phyloP scores from a whole-genome alignment of 2,888 invertebrate species.

The Mactromeris polynyma region DNA sequence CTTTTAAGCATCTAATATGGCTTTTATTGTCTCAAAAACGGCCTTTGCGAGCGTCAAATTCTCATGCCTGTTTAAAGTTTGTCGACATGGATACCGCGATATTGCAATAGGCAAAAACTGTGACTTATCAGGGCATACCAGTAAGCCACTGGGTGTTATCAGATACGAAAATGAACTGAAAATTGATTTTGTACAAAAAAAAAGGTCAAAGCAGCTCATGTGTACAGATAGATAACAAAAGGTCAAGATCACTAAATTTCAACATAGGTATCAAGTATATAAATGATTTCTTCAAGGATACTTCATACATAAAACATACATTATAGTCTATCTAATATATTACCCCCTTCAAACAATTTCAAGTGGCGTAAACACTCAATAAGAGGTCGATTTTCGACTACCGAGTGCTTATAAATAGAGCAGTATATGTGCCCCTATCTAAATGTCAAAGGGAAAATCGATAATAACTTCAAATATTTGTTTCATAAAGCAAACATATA shows the following conservation, averaged over 20 bases:
- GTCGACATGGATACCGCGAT: no score
- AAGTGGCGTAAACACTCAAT: conserved; percentile 24
- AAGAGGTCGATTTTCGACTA: conserved; percentile 24
- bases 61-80: no score
- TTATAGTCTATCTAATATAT: conserved; percentile 3
- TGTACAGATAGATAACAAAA: not conserved
- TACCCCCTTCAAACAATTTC: conserved; percentile 3
- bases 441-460: conserved; percentile 17
- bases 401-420: not conserved
- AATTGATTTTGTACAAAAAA: conserved; percentile 8
- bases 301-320: conserved; percentile 3
- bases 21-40: no score
- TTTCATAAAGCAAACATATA: conserved; percentile 48
- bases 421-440: not conserved
- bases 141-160: not conserved
- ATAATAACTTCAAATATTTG: conserved; percentile 53
- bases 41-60: no score
- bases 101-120: no score
- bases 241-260: not conserved
- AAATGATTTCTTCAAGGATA: not conserved
- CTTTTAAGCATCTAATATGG: no score
- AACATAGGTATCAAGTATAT: not conserved
- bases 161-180: not conserved
- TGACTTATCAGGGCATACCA: not conserved
- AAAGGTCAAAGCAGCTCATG: conserved; percentile 1